Percentiles rank a stretch among this genome's conserved stretches.
phyloP scores from a whole-genome alignment of 2,113 vertebrate genomes.

The Sprattus sprattus region DNA sequence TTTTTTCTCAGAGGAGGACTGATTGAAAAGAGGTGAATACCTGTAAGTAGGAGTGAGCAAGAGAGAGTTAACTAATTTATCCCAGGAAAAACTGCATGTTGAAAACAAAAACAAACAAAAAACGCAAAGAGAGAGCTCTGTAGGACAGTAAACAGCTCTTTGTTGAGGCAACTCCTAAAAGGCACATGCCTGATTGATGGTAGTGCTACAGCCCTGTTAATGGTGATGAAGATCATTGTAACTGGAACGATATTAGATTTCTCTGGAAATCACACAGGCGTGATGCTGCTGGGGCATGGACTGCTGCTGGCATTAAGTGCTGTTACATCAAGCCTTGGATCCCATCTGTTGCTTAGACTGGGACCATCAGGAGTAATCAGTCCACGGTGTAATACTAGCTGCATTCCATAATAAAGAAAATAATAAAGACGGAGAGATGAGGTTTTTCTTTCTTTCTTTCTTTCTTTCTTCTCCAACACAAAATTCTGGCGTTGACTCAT shows the following conservation, averaged over 20 bases:
- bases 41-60: neutral
- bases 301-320: neutral
- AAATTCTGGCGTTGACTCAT: neutral
- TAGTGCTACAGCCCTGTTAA: neutral
- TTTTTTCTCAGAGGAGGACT: neutral
- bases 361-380: neutral
- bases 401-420: neutral
- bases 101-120: too few relatives aligned
- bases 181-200: neutral
- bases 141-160: neutral
- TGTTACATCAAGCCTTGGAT: neutral
- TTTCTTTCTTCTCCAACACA: neutral
- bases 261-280: neutral
- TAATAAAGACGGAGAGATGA: neutral
- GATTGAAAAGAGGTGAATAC: neutral
- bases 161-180: neutral
- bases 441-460: neutral
- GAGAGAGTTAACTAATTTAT: neutral
- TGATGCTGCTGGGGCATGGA: neutral
- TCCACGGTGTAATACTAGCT: neutral
- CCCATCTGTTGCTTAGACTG: slow-evolving; percentile 8
- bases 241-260: neutral
- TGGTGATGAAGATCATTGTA: neutral
- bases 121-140: neutral
- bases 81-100: neutral